Percentiles rank a stretch among this genome's conserved stretches.
These are phyloP conservation scores for Pyrrhosoma nymphula DNA, from an alignment of 2,888 invertebrate species.

Conservation along the genomic window DNA sequence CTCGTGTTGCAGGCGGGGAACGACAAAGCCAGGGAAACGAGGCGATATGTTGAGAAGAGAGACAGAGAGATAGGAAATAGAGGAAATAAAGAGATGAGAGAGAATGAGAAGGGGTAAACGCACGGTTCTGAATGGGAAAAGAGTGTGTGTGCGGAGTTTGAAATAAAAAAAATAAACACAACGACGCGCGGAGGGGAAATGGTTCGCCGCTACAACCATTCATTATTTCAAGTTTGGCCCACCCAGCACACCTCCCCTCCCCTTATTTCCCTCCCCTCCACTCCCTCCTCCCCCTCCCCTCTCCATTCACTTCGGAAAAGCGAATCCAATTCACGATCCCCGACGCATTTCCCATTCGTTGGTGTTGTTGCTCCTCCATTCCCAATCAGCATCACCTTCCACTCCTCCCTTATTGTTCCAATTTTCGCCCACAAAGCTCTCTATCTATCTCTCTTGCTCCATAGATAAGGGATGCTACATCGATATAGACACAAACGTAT, in stretches of 20 bases:
- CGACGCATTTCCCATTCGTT: not conserved
- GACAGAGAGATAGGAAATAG: too few species aligned
- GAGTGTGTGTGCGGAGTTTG: too few species aligned
- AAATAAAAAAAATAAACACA: too few species aligned
- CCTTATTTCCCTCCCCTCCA: too few species aligned
- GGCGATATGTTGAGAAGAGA: not conserved
- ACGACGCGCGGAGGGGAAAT: not conserved
- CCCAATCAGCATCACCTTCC: not conserved
- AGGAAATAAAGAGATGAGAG: too few species aligned
- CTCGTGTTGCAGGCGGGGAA: not conserved
- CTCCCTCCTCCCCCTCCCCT: not conserved
- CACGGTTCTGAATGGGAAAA: too few species aligned
- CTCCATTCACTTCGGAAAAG: not conserved
- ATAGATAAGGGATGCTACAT: too few species aligned
- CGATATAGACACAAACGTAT: too few species aligned
- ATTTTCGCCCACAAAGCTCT: not conserved
- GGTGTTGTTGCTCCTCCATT: not conserved
- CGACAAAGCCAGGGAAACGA: not conserved
- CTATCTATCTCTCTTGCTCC: not conserved
- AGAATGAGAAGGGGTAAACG: too few species aligned
- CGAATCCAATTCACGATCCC: not conserved
- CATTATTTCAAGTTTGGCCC: slow-evolving; percentile 4
- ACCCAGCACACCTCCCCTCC: not conserved
- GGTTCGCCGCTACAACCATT: not conserved
- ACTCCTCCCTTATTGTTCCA: not conserved